A percentile compares a stretch with the other conserved stretches of the same genome.
phyloP scores from a whole-genome alignment of 92 coral and sea anemone species.

The Porites rus region DNA sequence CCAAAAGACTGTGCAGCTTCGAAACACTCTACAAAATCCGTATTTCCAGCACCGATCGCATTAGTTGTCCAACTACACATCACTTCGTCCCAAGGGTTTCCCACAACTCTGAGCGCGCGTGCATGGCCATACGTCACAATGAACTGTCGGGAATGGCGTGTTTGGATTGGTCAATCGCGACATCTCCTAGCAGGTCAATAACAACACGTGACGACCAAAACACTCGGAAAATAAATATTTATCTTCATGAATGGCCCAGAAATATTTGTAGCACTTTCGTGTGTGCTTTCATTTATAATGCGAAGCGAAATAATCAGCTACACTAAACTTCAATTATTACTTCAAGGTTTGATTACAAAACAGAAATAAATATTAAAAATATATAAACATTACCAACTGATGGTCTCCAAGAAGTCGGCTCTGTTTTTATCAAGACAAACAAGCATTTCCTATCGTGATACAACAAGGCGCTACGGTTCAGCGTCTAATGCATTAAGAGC shows the following conservation, averaged over 20 bases:
- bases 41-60: slow-evolving; percentile 38
- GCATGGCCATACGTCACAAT: slow-evolving; percentile 63
- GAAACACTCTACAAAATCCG: slow-evolving; percentile 15
- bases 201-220: slow-evolving; percentile 39
- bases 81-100: slow-evolving; percentile 40
- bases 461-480: neutral
- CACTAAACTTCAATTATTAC: neutral
- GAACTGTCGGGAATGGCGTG: slow-evolving; percentile 15
- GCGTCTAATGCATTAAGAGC: neutral
- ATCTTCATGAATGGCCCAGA: neutral
- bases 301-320: no score
- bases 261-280: neutral
- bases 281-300: neutral
- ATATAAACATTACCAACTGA: neutral
- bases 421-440: slow-evolving; percentile 4
- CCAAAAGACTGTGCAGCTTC: slow-evolving; percentile 77
- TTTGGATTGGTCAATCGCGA: slow-evolving; percentile 58
- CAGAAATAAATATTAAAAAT: neutral
- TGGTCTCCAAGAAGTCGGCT: neutral
- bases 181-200: slow-evolving; percentile 29
- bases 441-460: neutral
- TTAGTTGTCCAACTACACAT: slow-evolving; percentile 56
- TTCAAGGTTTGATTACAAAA: neutral
- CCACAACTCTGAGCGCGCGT: slow-evolving; percentile 41
- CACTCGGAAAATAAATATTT: neutral